phyloP scores from a whole-genome alignment of 2,797 vertebrate genomes.

The Pseudomugil gertrudae region DNA sequence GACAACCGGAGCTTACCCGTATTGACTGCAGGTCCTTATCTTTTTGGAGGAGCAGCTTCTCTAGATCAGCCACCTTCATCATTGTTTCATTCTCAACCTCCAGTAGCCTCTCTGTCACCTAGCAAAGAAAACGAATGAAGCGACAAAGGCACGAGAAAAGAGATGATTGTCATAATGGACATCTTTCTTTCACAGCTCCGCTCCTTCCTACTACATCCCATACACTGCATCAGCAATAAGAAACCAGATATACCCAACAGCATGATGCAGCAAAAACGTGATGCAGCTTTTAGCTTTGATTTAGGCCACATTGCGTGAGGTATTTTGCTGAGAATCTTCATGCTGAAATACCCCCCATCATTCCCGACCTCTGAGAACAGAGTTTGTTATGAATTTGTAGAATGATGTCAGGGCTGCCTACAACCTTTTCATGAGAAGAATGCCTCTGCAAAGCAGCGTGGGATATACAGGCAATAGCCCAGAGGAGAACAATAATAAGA shows the following conservation, averaged over 20 bases:
- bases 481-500: slow-evolving; percentile 73
- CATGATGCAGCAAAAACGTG: slow-evolving; percentile 72
- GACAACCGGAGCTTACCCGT: slow-evolving; percentile 80
- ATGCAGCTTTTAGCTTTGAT: slow-evolving; percentile 65
- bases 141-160: slow-evolving; percentile 37
- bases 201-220: slow-evolving; percentile 39
- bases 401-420: slow-evolving; percentile 74
- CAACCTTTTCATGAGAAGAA: slow-evolving; percentile 75
- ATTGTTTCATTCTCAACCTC: slow-evolving; percentile 98
- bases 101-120: slow-evolving; percentile 96
- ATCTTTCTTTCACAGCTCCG: slow-evolving; percentile 48
- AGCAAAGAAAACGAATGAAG: slow-evolving; percentile 28
- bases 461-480: slow-evolving; percentile 59
- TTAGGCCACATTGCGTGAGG: slow-evolving; percentile 54
- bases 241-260: slow-evolving; percentile 57
- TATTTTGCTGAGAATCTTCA: slow-evolving; percentile 69
- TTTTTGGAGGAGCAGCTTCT: slow-evolving; percentile 92
- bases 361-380: slow-evolving; percentile 69
- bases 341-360: slow-evolving; percentile 69
- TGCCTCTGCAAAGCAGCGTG: slow-evolving; percentile 68
- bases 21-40: slow-evolving; percentile 91
- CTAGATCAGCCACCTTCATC: slow-evolving; percentile 96
- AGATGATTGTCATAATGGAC: slow-evolving; percentile 50
- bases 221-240: slow-evolving; percentile 61
- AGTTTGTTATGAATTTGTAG: slow-evolving; percentile 78